Evolutionary conservation across 2,888 invertebrate genomes (phyloP).

Genomic region (Norana najaformis): DNA sequence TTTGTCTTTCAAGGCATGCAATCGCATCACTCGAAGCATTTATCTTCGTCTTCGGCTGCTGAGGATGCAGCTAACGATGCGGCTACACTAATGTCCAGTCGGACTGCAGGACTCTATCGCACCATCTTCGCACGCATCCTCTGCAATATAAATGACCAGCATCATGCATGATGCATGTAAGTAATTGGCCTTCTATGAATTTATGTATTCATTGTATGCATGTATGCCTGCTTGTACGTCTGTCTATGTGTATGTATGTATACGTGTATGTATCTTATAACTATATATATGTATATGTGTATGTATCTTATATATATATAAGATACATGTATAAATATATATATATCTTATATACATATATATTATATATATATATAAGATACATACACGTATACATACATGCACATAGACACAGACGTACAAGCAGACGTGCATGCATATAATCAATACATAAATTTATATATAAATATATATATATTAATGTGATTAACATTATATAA

Average conservation of each 20-base stretch:
- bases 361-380: background rate
- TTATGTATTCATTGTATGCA: background rate
- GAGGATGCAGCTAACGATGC: background rate
- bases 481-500: background rate
- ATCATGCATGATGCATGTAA: constrained; percentile 13
- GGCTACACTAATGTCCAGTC: background rate
- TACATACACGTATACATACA: too few species aligned
- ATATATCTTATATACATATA: background rate
- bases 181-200: background rate
- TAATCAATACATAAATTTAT: too few species aligned
- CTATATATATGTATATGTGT: background rate
- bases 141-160: constrained; percentile 7
- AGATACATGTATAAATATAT: background rate
- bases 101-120: constrained; percentile 13
- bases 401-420: too few species aligned
- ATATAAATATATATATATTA: background rate
- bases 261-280: too few species aligned
- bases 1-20: constrained; percentile 9
- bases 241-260: background rate
- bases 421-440: too few species aligned
- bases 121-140: background rate
- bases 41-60: background rate
- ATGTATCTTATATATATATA: background rate
- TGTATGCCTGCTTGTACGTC: background rate
- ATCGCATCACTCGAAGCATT: background rate